Percentiles rank a stretch among this genome's conserved stretches.
phyloP scores from a whole-genome alignment of 2,113 vertebrate genomes.

The Sceloporus tristichus region DNA sequence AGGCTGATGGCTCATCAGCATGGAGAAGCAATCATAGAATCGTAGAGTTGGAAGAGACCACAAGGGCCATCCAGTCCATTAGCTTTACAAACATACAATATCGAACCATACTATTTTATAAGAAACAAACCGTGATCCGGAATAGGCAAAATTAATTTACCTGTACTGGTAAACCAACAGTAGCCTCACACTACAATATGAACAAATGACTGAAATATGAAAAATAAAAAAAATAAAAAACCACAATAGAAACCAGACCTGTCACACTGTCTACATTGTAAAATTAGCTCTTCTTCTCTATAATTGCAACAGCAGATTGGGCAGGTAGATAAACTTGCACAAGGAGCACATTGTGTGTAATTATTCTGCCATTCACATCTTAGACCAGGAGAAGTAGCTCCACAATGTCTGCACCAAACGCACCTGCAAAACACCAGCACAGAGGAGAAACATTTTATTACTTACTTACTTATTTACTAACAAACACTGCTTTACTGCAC shows the following conservation, averaged over 20 bases:
- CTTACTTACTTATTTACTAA: neutral
- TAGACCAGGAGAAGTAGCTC: conserved; percentile 89
- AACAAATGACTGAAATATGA: neutral
- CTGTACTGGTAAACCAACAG: neutral
- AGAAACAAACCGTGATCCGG: neutral
- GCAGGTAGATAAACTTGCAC: conserved; percentile 88
- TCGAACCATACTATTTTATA: neutral
- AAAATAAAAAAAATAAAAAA: neutral
- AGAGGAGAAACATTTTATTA: conserved; percentile 5
- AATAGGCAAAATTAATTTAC: neutral
- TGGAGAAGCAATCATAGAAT: neutral
- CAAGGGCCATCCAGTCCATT: no score
- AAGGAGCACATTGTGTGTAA: conserved; percentile 95
- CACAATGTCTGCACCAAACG: conserved; percentile 95
- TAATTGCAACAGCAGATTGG: conserved; percentile 87
- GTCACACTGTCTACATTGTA: conserved; percentile 95
- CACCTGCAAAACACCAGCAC: conserved; percentile 84
- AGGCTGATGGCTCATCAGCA: neutral
- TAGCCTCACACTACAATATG: neutral
- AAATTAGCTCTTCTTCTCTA: conserved; percentile 89
- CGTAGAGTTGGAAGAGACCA: no score
- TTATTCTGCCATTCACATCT: conserved; percentile 96
- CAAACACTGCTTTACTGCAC: neutral
- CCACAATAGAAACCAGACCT: conserved; percentile 78
- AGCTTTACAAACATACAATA: neutral